Evolutionary conservation across 1,140 invertebrate genomes (phyloP), one percentile per base, ranked within the genome.

Genomic region (Drosophila tsacasi): DNA sequence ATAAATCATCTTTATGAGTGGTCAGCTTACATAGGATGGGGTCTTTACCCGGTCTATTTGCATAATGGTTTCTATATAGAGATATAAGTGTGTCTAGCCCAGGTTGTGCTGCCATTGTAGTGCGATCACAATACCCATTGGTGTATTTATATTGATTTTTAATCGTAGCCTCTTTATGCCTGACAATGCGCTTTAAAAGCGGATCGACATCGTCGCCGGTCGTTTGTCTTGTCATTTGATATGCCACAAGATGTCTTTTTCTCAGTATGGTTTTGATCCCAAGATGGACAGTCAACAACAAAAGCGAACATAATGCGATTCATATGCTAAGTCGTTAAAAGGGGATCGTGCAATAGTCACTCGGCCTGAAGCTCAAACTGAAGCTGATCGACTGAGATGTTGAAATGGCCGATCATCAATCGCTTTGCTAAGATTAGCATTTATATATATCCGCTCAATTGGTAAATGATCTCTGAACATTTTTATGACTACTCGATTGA

Each of bases 81-180:
- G 30, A 54, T 40, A 35, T 39, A 57, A 74, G 71, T 39, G 54
- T 73, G 46, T 73, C 54, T 30, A 37, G 42, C 8, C 23, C 10
- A 30, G 30, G 5, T 25, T 21, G 35, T 25, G 44, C 50, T 76
- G 62, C 82, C 72, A 62, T 85, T 57, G 62, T 49, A 37, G 35
- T 47, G 61, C 72, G 79, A 62, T 69, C 54, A 63, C 58, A 76
- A 76, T 58, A 27, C 19, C 61, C 46, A 62, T 67, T 62, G 68
- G 19, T 75, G 50, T 74, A 76, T 87, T 89, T 89, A 89, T 81
- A 89, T 89, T 89, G 81, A 85, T 90, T 89, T 90, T 89, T 91
- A 90, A 85, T 91, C 82, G 79, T n/a, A 57, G 63, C 59, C 54
- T 37, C 72, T 89, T 83, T 81, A 67, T 78, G 71, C 73, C 72